Evolutionary conservation across 2,797 vertebrate genomes (phyloP).

Genomic region (Syngnathus rostellatus): DNA sequence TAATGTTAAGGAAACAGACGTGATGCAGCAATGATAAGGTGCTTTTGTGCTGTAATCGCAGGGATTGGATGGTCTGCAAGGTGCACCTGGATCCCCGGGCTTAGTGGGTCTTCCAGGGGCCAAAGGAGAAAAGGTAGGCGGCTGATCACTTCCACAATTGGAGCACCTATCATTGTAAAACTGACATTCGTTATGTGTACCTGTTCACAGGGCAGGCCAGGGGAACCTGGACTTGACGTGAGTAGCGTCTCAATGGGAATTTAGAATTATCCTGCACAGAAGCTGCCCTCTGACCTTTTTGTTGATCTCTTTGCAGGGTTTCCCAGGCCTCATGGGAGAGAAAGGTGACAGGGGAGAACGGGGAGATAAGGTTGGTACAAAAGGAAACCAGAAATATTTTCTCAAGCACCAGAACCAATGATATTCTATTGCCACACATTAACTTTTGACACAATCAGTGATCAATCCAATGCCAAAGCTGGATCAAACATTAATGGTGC

Average conservation of each 20-base stretch:
- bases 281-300: slow-evolving; percentile 10
- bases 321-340: slow-evolving; percentile 83
- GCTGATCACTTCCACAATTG: neutral
- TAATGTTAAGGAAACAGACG: neutral
- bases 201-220: slow-evolving; percentile 76
- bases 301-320: slow-evolving; percentile 70
- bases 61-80: slow-evolving; percentile 68
- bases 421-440: neutral
- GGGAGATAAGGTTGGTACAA: slow-evolving; percentile 80
- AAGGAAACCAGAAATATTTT: neutral
- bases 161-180: neutral
- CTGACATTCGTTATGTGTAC: slow-evolving; percentile 9
- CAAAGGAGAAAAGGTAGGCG: slow-evolving; percentile 88
- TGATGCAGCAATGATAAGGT: slow-evolving; percentile 7
- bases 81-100: slow-evolving; percentile 74
- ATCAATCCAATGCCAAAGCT: neutral
- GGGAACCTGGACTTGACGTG: slow-evolving; percentile 89
- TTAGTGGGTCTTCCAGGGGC: slow-evolving; percentile 87
- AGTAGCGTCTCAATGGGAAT: slow-evolving; percentile 56
- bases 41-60: slow-evolving; percentile 16
- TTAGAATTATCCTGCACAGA: neutral
- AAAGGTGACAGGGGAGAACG: slow-evolving; percentile 82
- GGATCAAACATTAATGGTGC: neutral
- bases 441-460: neutral
- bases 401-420: neutral